Percentiles rank a stretch among this genome's conserved stretches.
phyloP scores from a whole-genome alignment of 2,888 invertebrate genomes.

The Nomada flava region DNA sequence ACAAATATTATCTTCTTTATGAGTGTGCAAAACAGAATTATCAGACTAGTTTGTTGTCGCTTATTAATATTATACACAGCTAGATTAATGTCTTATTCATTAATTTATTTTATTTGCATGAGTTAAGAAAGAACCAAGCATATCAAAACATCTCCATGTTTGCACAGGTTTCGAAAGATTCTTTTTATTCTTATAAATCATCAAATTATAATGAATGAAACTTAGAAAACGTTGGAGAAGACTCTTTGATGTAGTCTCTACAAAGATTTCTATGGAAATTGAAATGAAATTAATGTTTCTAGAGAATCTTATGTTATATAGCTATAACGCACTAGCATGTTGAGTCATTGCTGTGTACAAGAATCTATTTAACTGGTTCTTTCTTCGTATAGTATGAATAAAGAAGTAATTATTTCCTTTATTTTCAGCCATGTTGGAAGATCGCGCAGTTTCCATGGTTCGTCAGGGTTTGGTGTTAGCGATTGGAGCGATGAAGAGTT shows the following conservation, averaged over 20 bases:
- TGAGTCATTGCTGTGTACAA: slow-evolving; percentile 13
- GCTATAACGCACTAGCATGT: slow-evolving; percentile 17
- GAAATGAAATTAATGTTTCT: slow-evolving; percentile 13
- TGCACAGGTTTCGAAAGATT: slow-evolving; percentile 13
- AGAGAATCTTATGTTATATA: background rate
- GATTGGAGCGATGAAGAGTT: slow-evolving; percentile 79
- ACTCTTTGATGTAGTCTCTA: background rate
- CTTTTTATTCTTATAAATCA: background rate
- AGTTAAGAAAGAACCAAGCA: slow-evolving; percentile 53
- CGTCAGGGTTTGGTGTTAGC: slow-evolving; percentile 83
- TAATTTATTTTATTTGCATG: slow-evolving; percentile 49
- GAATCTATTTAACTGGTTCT: slow-evolving; percentile 44
- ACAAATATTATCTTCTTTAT: slow-evolving; percentile 14
- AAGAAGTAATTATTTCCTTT: slow-evolving; percentile 50
- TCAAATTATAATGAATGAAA: background rate
- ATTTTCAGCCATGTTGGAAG: slow-evolving; percentile 86
- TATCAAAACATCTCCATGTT: slow-evolving; percentile 16
- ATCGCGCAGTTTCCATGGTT: slow-evolving; percentile 88
- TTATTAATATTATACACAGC: slow-evolving; percentile 56
- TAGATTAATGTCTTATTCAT: slow-evolving; percentile 48
- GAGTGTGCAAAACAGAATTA: slow-evolving; percentile 18
- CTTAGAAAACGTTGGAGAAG: background rate
- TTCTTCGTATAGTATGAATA: slow-evolving; percentile 41
- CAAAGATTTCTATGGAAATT: background rate
- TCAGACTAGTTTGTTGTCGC: slow-evolving; percentile 51